Evolutionary conservation across 2,797 vertebrate genomes (phyloP).

Genomic region (Labeo calbasu): DNA sequence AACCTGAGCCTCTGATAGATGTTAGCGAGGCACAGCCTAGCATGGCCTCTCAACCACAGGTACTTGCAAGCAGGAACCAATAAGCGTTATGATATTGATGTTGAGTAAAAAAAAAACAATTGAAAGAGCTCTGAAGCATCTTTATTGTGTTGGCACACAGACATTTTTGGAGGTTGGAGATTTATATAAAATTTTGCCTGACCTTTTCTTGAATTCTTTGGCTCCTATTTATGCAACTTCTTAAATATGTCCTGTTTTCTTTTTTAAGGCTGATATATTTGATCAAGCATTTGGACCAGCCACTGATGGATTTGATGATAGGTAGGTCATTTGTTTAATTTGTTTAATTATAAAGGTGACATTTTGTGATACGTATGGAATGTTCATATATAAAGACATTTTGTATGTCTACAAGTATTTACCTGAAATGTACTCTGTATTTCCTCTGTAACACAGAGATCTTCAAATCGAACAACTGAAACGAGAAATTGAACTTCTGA

Average conservation of each 20-base stretch:
- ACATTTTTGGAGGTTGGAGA: neutral
- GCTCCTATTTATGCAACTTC: neutral
- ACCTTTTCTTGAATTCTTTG: neutral
- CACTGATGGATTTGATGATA: slow-evolving; percentile 89
- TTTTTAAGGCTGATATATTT: slow-evolving; percentile 84
- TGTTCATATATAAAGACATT: neutral
- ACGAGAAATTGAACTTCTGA: slow-evolving; percentile 85
- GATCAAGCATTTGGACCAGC: slow-evolving; percentile 92
- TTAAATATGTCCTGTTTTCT: neutral
- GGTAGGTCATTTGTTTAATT: slow-evolving; percentile 66
- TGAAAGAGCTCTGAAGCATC: neutral
- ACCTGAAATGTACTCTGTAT: neutral
- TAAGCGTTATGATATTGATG: neutral
- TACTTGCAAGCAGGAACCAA: slow-evolving; percentile 40
- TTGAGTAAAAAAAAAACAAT: neutral
- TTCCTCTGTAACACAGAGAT: slow-evolving; percentile 76
- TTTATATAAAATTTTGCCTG: neutral
- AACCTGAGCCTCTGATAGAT: slow-evolving; percentile 90
- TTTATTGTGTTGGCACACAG: too few species aligned
- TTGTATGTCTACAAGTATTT: neutral
- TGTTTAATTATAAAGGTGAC: neutral
- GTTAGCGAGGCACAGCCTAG: slow-evolving; percentile 76
- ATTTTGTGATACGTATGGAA: neutral
- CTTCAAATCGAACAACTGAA: slow-evolving; percentile 89
- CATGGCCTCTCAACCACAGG: slow-evolving; percentile 69